Base-by-base conservation (phyloP, 2,113 vertebrate species). In the Plestiodon gilberti region DNA sequence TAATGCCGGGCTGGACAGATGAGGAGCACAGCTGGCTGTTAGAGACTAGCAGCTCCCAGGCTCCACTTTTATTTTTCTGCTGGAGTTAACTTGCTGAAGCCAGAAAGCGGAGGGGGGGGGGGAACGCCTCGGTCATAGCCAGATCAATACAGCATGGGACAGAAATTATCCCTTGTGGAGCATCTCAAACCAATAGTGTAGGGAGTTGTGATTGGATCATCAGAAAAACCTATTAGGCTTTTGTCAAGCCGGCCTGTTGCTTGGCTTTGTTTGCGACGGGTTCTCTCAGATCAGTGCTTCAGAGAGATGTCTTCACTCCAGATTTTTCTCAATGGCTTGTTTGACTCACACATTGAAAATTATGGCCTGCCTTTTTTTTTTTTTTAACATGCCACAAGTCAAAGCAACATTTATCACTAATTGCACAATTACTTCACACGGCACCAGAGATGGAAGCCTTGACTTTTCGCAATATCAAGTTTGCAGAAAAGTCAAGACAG, bases 181-280 rank as follows among this genome's bases (percentile, higher is more conserved):
- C 90, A 87, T 81, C 88, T 84, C 90, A 84, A 86, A 92, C 86
- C 13, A 3, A 91, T 80, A 92, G 90, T 93, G n/a, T 92, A 1
- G 83, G n/a, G 92, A 94, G 93, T 93, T 88, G 89, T 93, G 95
- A 95, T 92, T 94, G 96, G 90, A 94, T 93, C 95, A 81, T 91
- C 94, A 94, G 95, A 94, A 94, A 96, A 96, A 95, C 94, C 96
- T 85, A 96, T 97, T 96, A 96, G 95, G 90, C 93, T 87, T 77
- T 93, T 96, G 96, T 96, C 95, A 95, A 95, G 91, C 82, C 85
- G 88, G 91, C 88, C 90, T 94, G 94, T 93, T 95, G 96, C 94
- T 95, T 93, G 91, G 43, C 8, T 48, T 48, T 8, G 43, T 48
- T 48, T 48, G 87, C 78, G 93, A 92, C 89, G 59, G 93, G 90